Evolutionary conservation across 2,888 invertebrate species (phyloP).

Genomic region (Lasius platythorax): DNA sequence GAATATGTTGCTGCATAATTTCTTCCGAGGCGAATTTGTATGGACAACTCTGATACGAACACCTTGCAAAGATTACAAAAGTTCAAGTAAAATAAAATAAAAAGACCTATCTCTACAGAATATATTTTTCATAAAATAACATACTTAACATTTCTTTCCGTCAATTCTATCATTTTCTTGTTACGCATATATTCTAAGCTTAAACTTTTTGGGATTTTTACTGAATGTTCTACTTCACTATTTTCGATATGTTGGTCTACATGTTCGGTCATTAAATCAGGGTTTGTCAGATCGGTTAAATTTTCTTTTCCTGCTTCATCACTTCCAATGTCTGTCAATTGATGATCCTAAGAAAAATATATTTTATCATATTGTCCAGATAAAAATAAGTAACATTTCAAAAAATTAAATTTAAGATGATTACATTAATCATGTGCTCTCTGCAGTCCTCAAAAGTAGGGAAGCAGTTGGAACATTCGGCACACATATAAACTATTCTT

Average conservation of each 20-base stretch:
- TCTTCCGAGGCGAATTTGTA: constrained; percentile 86
- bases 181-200: constrained; percentile 74
- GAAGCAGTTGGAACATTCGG: constrained; percentile 86
- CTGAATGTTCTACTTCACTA: constrained; percentile 65
- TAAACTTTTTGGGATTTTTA: constrained; percentile 71
- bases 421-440: constrained; percentile 87
- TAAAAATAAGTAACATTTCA: constrained; percentile 30
- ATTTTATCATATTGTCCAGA: neutral
- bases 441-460: constrained; percentile 86
- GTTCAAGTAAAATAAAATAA: constrained; percentile 13
- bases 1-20: constrained; percentile 86
- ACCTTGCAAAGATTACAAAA: constrained; percentile 83
- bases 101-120: neutral
- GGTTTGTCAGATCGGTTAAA: constrained; percentile 60
- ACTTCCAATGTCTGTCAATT: constrained; percentile 76
- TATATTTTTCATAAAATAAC: constrained; percentile 36
- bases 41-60: constrained; percentile 87
- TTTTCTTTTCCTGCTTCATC: constrained; percentile 68
- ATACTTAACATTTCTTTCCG: constrained; percentile 78
- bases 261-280: constrained; percentile 57
- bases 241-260: constrained; percentile 57
- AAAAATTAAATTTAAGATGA: constrained; percentile 60
- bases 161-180: constrained; percentile 76
- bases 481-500: constrained; percentile 86
- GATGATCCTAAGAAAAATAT: constrained; percentile 76